Conservation (phyloP, 2,888 invertebrate genomes). For the Chironomus tentans region DNA sequence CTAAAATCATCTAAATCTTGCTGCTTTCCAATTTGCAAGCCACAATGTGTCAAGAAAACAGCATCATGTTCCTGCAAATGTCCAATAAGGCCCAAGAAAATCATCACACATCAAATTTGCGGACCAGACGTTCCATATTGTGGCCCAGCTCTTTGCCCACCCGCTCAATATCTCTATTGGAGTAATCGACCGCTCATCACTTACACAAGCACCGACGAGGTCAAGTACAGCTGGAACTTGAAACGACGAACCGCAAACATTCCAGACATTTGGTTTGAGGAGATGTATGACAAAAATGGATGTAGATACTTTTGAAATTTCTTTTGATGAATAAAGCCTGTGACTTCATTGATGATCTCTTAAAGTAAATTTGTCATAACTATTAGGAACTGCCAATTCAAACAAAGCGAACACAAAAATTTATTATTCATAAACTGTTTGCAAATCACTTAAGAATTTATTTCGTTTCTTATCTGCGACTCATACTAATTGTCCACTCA, state of each 20-base stretch:
- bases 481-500: too few species aligned
- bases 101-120: conserved; percentile 1
- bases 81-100: background rate
- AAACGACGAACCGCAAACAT: conserved; percentile 20
- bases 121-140: conserved; percentile 12
- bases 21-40: too few species aligned
- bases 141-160: background rate
- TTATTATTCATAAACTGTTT: background rate
- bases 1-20: too few species aligned
- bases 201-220: conserved; percentile 20
- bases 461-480: background rate
- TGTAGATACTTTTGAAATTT: conserved; percentile 19
- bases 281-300: conserved; percentile 22
- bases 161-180: conserved; percentile 22
- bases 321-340: too few species aligned
- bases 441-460: conserved; percentile 3
- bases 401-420: background rate
- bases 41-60: too few species aligned
- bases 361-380: too few species aligned
- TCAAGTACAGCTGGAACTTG: conserved; percentile 25
- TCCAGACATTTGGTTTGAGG: conserved; percentile 20
- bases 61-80: background rate
- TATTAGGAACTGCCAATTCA: too few species aligned
- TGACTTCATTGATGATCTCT: too few species aligned
- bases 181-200: conserved; percentile 25